These are phyloP conservation scores for Larimichthys polyactis DNA, from an alignment of 2,113 vertebrate genomes.

Conservation along the genomic window DNA sequence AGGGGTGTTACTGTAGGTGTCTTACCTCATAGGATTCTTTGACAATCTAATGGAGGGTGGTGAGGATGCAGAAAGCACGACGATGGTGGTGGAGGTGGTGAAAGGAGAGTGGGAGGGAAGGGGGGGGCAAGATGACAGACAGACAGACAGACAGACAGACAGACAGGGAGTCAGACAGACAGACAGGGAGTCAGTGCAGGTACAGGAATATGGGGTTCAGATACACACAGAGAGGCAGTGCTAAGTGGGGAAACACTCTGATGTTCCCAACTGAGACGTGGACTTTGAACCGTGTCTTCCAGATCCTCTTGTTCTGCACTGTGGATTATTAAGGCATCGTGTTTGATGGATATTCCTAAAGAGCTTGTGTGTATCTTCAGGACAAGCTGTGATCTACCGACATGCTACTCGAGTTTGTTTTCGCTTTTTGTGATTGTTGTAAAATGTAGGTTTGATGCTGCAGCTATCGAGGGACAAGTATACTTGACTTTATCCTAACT, in stretches of 20 bases:
- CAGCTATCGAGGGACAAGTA: background rate
- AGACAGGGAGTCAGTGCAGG: constrained; percentile 81
- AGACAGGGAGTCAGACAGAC: constrained; percentile 54
- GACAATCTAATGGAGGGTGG: constrained; percentile 96
- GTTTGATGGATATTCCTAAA: background rate
- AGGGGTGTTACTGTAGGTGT: constrained; percentile 81
- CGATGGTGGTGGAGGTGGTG: constrained; percentile 78
- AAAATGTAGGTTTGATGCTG: background rate
- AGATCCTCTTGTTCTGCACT: background rate
- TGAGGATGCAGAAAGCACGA: constrained; percentile 84
- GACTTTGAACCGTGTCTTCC: constrained; percentile 7
- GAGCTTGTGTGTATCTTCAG: background rate
- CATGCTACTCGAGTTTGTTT: background rate
- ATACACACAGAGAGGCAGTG: constrained; percentile 65
- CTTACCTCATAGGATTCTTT: constrained; percentile 99
- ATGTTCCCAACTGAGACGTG: constrained; percentile 30
- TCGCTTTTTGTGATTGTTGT: no score
- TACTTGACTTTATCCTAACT: constrained; percentile 9
- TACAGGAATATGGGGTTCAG: constrained; percentile 59
- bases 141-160: constrained; percentile 78
- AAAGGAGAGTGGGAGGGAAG: constrained; percentile 83
- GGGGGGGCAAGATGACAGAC: constrained; percentile 83
- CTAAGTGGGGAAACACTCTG: constrained; percentile 18
- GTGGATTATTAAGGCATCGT: background rate
- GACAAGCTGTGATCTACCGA: background rate